Base-by-base conservation (phyloP, 2,888 invertebrate species). In the Ectropis crepuscularia region DNA sequence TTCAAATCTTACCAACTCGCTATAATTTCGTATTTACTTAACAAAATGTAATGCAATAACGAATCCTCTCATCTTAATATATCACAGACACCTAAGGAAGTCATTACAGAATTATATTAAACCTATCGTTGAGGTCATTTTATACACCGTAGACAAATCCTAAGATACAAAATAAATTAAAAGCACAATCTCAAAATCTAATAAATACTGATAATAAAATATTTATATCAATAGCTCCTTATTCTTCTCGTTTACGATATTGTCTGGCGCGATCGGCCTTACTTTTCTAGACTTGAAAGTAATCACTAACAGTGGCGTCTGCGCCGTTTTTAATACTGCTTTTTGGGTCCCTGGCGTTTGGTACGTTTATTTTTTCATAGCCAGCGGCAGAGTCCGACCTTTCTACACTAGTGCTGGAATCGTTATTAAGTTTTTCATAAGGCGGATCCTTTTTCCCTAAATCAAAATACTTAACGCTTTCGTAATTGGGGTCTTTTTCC, bases 401-500 rank as follows among this genome's bases (percentile, higher is more conserved):
- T 41, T 90, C 86, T 6, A 90, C 75, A 36, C 78, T 70, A 0
- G 81, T 78, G 41, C 74, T 69, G 0, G 72, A 66, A 36, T 89
- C 93, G 36, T 86, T 88, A 48, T 93, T 87, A 10, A 95, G 88
- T 73, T 93, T 93, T 76, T 96, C 96, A 65, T 96, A 96, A 0
- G 96, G 96, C 54, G 96, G 95, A 55, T 95, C 95, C 63, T 87
- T 89, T 37, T 90, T 89, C 0, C 88, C 76, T 0, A 94, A 80
- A 65, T 95, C 95, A 75, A 95, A 93, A 85, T 96, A 96, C 72
- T 95, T 96, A 0, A 97, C 96, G 70, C 96, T 96, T 81, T 97
- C 97, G 77, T 97, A 97, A 81, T 97, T 97, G 0, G 96, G 96
- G 90, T 97, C 95, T 51, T 93, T 93, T 72, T 86, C 89, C 11